Percentiles rank a stretch among this genome's conserved stretches.
phyloP scores from a whole-genome alignment of 53 echinoderm and acorn worm species.

The Echinarachnius parma region DNA sequence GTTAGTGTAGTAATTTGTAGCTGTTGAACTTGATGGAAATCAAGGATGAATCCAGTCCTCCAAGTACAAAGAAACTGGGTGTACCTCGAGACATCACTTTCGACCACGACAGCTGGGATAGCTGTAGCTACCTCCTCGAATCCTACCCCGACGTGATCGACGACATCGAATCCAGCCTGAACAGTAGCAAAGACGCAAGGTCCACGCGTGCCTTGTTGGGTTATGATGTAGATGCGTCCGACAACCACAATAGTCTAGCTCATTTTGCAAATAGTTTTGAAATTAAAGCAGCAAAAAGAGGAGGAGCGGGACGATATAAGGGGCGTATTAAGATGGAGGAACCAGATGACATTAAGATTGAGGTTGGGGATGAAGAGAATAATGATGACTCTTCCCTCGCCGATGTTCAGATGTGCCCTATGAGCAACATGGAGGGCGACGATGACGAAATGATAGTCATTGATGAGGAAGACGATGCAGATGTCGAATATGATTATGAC shows the following conservation, averaged over 20 bases:
- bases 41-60: constrained; percentile 16
- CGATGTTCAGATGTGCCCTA: too few relatives aligned
- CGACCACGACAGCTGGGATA: constrained; percentile 27
- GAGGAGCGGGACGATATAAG: neutral
- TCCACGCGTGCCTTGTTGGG: constrained; percentile 18
- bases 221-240: constrained; percentile 1
- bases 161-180: constrained; percentile 36
- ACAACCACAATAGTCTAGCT: too few relatives aligned
- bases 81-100: constrained; percentile 15
- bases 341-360: constrained; percentile 5
- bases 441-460: constrained; percentile 22
- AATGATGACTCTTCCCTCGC: neutral
- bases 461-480: constrained; percentile 18
- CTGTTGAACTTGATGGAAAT: constrained; percentile 12
- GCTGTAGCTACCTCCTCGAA: neutral
- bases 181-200: neutral
- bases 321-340: neutral
- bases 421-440: neutral
- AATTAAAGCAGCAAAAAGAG: neutral
- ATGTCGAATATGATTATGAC: neutral
- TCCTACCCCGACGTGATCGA: constrained; percentile 23
- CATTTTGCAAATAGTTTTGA: too few relatives aligned
- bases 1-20: constrained; percentile 5
- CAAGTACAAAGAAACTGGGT: constrained; percentile 2
- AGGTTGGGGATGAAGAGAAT: constrained; percentile 3